Percentiles rank a stretch among this genome's conserved stretches.
Conservation (phyloP, 1,140 invertebrate species). For the Cydia amplana region DNA sequence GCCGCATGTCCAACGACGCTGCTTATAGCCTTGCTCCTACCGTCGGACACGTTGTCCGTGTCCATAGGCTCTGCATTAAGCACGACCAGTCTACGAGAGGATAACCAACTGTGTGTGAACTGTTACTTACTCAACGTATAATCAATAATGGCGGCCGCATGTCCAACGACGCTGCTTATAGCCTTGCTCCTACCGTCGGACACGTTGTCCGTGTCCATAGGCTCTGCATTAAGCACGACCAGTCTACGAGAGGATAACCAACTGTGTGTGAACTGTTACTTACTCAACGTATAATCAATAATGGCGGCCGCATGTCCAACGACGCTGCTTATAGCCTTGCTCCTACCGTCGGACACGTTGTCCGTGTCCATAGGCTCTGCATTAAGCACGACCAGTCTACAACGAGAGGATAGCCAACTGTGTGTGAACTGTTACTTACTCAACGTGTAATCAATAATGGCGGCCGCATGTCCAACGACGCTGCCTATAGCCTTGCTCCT, state of each 20-base stretch:
- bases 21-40: constrained; percentile 52
- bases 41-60: constrained; percentile 53
- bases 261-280: background rate
- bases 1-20: constrained; percentile 80
- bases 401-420: background rate
- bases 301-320: constrained; percentile 3
- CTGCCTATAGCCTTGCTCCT: constrained; percentile 54
- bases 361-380: background rate
- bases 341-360: background rate
- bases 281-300: constrained; percentile 11
- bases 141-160: constrained; percentile 3
- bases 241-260: constrained; percentile 67
- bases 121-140: constrained; percentile 3
- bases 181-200: constrained; percentile 61
- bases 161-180: constrained; percentile 33
- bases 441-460: constrained; percentile 82
- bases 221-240: constrained; percentile 77
- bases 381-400: background rate
- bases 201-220: constrained; percentile 65
- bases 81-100: constrained; percentile 77
- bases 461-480: constrained; percentile 80
- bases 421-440: constrained; percentile 69
- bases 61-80: constrained; percentile 78
- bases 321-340: background rate
- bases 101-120: background rate